Evolutionary conservation across 2,797 vertebrate species (phyloP).

Genomic region (Chaunax sp.): DNA sequence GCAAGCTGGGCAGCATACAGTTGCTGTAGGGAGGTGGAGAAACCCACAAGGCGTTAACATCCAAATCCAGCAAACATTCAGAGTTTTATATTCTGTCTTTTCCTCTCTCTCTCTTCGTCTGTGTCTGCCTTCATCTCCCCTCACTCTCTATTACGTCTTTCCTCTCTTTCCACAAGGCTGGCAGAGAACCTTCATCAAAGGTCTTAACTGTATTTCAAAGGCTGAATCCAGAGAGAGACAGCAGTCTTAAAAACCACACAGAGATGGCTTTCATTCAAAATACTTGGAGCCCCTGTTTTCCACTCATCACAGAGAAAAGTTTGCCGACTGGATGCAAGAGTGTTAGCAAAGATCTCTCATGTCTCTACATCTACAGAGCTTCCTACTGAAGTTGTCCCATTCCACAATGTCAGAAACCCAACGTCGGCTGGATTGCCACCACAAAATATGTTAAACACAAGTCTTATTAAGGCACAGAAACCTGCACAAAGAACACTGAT

Average conservation of each 20-base stretch:
- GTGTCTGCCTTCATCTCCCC: constrained; percentile 71
- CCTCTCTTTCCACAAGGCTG: constrained; percentile 83
- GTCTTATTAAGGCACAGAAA: constrained; percentile 87
- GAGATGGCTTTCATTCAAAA: constrained; percentile 84
- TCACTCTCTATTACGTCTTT: constrained; percentile 70
- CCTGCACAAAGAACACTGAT: constrained; percentile 88
- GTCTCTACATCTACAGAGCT: constrained; percentile 72
- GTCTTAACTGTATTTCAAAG: constrained; percentile 88
- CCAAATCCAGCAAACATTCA: constrained; percentile 82
- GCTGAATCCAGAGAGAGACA: constrained; percentile 81
- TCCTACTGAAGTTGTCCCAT: constrained; percentile 67
- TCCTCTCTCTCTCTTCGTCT: constrained; percentile 69
- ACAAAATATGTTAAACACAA: constrained; percentile 87
- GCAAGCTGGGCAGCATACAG: constrained; percentile 99
- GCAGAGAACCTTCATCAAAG: constrained; percentile 85
- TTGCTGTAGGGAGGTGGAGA: constrained; percentile 89
- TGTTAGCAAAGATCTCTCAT: constrained; percentile 79
- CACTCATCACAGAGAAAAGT: constrained; percentile 85
- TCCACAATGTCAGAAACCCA: constrained; percentile 69
- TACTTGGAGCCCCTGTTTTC: constrained; percentile 84
- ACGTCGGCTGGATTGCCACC: constrained; percentile 68
- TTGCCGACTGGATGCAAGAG: constrained; percentile 79
- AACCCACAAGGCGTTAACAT: constrained; percentile 81
- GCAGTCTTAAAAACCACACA: constrained; percentile 85
- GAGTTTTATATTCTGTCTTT: constrained; percentile 81